These are phyloP conservation scores for Cepphus grylle DNA, from an alignment of 2,113 vertebrate species.

Conservation along the genomic window DNA sequence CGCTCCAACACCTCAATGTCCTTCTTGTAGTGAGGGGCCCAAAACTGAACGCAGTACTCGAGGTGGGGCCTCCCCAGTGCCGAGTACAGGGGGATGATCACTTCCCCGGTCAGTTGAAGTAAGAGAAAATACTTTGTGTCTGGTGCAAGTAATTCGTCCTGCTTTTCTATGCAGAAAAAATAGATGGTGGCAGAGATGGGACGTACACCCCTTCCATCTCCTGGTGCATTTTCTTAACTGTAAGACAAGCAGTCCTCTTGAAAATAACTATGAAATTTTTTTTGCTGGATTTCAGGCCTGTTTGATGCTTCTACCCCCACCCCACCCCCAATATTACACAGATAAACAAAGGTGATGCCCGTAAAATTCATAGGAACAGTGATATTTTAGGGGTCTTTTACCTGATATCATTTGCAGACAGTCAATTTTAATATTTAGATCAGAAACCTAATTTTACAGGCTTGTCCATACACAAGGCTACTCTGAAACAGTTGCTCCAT, in stretches of 20 bases:
- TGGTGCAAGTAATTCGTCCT: background rate
- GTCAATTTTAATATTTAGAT: background rate
- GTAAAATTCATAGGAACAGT: background rate
- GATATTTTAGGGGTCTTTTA: background rate
- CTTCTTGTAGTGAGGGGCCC: too few relatives aligned
- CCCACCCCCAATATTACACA: background rate
- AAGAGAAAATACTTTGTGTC: background rate
- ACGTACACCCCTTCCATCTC: background rate
- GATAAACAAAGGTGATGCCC: background rate
- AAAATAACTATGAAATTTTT: background rate
- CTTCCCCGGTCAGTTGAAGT: background rate
- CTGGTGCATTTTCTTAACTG: background rate
- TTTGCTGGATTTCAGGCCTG: background rate
- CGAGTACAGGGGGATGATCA: too few relatives aligned
- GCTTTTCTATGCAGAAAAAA: background rate
- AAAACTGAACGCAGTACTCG: too few relatives aligned
- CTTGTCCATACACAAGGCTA: background rate
- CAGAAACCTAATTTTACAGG: background rate
- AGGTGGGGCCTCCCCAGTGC: too few relatives aligned
- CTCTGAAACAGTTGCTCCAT: background rate
- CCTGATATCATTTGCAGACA: background rate
- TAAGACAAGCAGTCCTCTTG: background rate
- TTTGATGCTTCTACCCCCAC: background rate
- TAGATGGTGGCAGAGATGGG: background rate
- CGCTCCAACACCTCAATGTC: too few relatives aligned